Evolutionary conservation across 1,140 invertebrate genomes (phyloP), one percentile per base, ranked within the genome.

Genomic region (Pseudachorutes palmiensis): DNA sequence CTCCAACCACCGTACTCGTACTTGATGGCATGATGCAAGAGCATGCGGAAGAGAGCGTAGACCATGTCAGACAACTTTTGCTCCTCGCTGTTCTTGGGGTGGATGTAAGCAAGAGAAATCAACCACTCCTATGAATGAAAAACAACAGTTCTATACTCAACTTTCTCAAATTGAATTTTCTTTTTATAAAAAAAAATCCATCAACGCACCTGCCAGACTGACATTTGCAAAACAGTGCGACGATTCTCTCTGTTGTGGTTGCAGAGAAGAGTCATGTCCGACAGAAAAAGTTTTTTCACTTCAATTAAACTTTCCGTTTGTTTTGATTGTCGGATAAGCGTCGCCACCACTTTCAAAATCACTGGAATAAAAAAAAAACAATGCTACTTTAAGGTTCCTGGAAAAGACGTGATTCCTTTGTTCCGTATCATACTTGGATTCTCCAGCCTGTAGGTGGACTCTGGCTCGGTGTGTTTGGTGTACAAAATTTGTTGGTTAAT

Each of bases 1-100:
- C 97, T 82, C 97, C 97, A 99, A 14, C 97, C 97, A n/a, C 97
- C 97, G 76, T 97, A 99, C 80, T 99, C 97, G 76, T 93, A 92
- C 78, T 98, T 98, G 65, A 99, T 97, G 19, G 97, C 97, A 79
- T 99, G 97, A 80, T 98, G 96, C 2, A 99, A 80, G 28, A 99
- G 81, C 91, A 98, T 97, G 2, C 90, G 83, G 81, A 99, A 99
- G 63, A 99, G 81, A 0, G 93, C 91, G 79, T 98, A 98, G 24
- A 99, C 95, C 90, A 98, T 96, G 75, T 98, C 95, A 0, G 92
- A 96, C 58, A 98, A 90, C 79, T 97, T 93, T 75, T 96, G 91
- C 78, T 98, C 92, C 76, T 97, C 93, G 0, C 88, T 86, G 75
- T 90, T 95, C 77, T 93, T 91, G 0, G 95, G 94, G 79, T 97